phyloP scores from a whole-genome alignment of 2,888 invertebrate genomes.

The Patella ulyssiponensis region DNA sequence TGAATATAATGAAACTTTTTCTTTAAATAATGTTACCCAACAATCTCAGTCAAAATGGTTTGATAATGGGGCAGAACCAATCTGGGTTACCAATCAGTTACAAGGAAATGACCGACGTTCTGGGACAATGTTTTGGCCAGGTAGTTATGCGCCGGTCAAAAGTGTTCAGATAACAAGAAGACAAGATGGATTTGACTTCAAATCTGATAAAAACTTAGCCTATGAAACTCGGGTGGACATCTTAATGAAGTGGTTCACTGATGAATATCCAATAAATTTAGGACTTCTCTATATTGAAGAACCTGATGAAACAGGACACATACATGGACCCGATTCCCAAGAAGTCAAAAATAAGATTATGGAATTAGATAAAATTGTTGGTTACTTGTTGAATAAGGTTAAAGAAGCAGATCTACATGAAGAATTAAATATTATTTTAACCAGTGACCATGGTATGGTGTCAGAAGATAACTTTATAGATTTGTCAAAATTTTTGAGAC shows the following conservation, averaged over 20 bases:
- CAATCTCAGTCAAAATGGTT: constrained; percentile 73
- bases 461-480: constrained; percentile 47
- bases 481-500: constrained; percentile 51
- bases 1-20: constrained; percentile 51
- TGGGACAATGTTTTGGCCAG: constrained; percentile 82
- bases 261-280: constrained; percentile 78
- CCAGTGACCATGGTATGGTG: constrained; percentile 83
- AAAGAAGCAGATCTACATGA: constrained; percentile 74
- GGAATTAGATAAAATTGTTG: constrained; percentile 66
- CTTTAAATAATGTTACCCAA: constrained; percentile 29
- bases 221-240: constrained; percentile 49
- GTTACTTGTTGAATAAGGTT: constrained; percentile 75
- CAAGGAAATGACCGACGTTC: constrained; percentile 76
- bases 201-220: constrained; percentile 66
- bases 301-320: constrained; percentile 79
- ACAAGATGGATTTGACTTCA: constrained; percentile 53
- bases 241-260: constrained; percentile 58
- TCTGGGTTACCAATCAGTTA: constrained; percentile 74
- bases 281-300: constrained; percentile 81
- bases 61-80: constrained; percentile 66
- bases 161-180: constrained; percentile 51
- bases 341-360: constrained; percentile 74
- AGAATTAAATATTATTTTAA: constrained; percentile 78
- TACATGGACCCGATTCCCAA: constrained; percentile 72
- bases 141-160: constrained; percentile 75